Evolutionary conservation across 2,797 vertebrate genomes (phyloP).

Genomic region (Tauraco hartlaubi): DNA sequence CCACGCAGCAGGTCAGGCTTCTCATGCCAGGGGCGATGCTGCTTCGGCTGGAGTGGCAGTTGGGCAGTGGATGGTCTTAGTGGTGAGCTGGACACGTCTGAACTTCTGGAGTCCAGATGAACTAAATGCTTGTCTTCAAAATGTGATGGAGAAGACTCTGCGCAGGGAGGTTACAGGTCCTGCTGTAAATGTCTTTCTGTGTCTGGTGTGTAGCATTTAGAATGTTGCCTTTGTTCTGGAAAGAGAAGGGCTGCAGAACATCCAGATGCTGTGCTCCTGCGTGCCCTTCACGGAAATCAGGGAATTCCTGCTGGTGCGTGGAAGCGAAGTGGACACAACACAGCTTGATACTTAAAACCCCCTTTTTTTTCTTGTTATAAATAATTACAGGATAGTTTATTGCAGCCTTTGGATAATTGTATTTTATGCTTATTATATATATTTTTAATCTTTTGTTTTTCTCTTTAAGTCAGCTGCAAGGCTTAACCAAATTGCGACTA

Average conservation of each 20-base stretch:
- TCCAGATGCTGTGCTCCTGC: not conserved
- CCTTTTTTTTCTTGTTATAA: not conserved
- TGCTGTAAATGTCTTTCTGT: not conserved
- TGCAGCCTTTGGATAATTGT: not conserved
- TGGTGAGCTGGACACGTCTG: not conserved
- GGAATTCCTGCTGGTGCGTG: not conserved
- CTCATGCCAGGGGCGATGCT: not conserved
- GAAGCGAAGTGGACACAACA: not conserved
- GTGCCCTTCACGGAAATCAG: rapidly evolving
- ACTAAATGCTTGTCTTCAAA: not conserved
- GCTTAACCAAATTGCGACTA: conserved; percentile 65
- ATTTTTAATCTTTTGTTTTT: not conserved
- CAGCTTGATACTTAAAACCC: not conserved
- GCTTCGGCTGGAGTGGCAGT: not conserved
- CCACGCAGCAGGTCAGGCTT: not conserved
- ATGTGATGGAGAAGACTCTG: too few relatives aligned
- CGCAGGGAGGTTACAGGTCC: not conserved
- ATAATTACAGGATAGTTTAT: not conserved
- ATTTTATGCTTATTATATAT: not conserved
- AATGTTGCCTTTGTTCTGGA: not conserved
- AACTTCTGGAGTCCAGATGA: not conserved
- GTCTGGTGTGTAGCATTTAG: not conserved
- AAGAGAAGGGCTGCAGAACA: not conserved
- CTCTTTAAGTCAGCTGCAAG: conserved; percentile 78
- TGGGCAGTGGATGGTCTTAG: not conserved